These are phyloP conservation scores for Colletes latitarsis DNA, from an alignment of 1,140 invertebrate genomes.

Conservation along the genomic window DNA sequence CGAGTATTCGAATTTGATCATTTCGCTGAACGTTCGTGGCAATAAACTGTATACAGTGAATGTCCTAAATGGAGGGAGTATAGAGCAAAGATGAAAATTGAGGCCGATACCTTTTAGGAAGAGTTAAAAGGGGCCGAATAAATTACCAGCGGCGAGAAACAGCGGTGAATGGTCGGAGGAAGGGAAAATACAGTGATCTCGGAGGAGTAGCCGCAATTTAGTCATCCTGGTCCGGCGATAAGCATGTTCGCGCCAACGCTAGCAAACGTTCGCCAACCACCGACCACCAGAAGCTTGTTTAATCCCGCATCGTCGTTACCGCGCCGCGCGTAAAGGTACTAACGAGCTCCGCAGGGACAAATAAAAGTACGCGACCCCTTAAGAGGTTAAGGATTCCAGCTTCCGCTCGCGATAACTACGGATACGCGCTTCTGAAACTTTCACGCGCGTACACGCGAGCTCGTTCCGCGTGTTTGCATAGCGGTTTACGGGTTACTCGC, in stretches of 20 bases:
- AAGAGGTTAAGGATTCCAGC: not conserved
- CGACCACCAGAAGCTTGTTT: constrained; percentile 10
- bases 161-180: not conserved
- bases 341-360: constrained; percentile 18
- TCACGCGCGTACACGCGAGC: not conserved
- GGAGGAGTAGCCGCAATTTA: constrained; percentile 18
- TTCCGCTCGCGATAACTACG: not conserved
- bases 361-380: not conserved
- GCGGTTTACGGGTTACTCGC: not conserved
- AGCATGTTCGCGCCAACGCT: not conserved
- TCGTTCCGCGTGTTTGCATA: not conserved
- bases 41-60: too few species aligned
- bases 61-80: too few species aligned
- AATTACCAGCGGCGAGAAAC: not conserved
- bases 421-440: not conserved
- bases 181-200: not conserved
- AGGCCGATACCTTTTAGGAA: too few species aligned
- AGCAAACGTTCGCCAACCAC: not conserved
- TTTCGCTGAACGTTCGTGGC: too few species aligned
- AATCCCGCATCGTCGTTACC: constrained; percentile 21
- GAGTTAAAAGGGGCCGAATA: not conserved
- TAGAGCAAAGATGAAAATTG: too few species aligned
- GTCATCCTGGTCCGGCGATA: not conserved
- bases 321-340: not conserved
- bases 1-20: too few species aligned